A percentile compares a stretch with the other conserved stretches of the same genome.
These are phyloP conservation scores for Cactoblastis cactorum DNA, from an alignment of 2,888 invertebrate genomes.

Conservation along the genomic window DNA sequence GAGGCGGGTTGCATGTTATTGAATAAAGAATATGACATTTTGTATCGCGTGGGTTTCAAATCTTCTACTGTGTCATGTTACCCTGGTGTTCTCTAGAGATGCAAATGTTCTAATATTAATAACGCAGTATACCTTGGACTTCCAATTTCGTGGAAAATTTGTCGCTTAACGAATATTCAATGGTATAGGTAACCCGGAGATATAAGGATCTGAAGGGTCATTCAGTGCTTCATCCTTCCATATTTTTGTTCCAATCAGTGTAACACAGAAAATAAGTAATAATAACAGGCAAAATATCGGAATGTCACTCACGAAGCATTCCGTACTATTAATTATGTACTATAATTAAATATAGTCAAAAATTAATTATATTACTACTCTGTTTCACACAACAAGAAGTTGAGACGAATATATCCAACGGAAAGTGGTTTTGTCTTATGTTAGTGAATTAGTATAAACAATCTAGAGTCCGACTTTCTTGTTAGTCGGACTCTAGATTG, in stretches of 20 bases:
- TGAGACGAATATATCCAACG: no score
- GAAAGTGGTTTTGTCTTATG: no score
- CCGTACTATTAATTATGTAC: no score
- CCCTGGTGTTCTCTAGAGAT: background rate
- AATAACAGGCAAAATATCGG: no score
- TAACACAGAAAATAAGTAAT: background rate
- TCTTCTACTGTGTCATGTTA: background rate
- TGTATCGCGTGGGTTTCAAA: background rate
- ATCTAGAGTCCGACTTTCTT: no score
- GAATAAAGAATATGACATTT: background rate
- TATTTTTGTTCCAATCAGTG: background rate
- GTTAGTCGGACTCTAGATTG: no score
- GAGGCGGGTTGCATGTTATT: no score
- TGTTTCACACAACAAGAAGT: no score
- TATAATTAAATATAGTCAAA: no score
- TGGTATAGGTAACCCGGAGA: slow-evolving; percentile 2
- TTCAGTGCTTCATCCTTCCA: background rate
- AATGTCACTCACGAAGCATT: no score
- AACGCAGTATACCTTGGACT: slow-evolving; percentile 6
- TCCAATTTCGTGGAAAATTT: slow-evolving; percentile 8
- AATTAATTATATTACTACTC: no score
- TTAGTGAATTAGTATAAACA: no score
- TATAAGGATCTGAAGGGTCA: background rate
- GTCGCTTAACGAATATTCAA: slow-evolving; percentile 1
- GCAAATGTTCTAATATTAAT: slow-evolving; percentile 8